Evolutionary conservation across 1,140 invertebrate species (phyloP).

Genomic region (Eurytemora carolleeae): DNA sequence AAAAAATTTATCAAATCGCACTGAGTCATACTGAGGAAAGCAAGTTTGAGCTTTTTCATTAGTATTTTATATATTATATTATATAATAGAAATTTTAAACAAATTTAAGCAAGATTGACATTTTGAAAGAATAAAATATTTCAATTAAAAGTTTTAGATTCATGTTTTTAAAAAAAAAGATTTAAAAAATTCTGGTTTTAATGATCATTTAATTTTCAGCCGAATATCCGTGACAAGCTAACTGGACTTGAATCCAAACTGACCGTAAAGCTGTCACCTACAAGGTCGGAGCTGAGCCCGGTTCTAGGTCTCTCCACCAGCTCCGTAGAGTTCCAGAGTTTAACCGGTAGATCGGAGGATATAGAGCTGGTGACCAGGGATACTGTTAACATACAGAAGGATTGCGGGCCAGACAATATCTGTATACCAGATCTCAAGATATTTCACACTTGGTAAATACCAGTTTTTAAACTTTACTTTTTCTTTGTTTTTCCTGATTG

Average conservation of each 20-base stretch:
- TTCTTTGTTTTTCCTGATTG: too few species aligned
- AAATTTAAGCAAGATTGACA: too few species aligned
- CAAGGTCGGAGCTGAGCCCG: slow-evolving; percentile 34
- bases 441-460: slow-evolving; percentile 22
- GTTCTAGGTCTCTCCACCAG: slow-evolving; percentile 30
- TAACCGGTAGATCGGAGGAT: slow-evolving; percentile 24
- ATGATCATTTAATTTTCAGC: not conserved
- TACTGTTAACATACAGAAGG: slow-evolving; percentile 27
- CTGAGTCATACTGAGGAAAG: too few species aligned
- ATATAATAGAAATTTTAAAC: too few species aligned
- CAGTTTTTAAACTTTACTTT: not conserved
- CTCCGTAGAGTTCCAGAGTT: slow-evolving; percentile 22
- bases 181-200: too few species aligned
- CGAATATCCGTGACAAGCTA: slow-evolving; percentile 1
- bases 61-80: too few species aligned
- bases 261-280: slow-evolving; percentile 22
- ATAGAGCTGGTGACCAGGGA: slow-evolving; percentile 12
- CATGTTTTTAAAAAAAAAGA: too few species aligned
- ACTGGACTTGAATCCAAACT: not conserved
- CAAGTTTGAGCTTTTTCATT: too few species aligned
- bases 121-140: too few species aligned
- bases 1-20: too few species aligned
- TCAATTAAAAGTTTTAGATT: too few species aligned
- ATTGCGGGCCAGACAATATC: slow-evolving; percentile 32
- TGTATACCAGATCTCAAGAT: slow-evolving; percentile 31